phyloP scores from a whole-genome alignment of 1,140 invertebrate genomes.

The Macrocentrus cingulum region DNA sequence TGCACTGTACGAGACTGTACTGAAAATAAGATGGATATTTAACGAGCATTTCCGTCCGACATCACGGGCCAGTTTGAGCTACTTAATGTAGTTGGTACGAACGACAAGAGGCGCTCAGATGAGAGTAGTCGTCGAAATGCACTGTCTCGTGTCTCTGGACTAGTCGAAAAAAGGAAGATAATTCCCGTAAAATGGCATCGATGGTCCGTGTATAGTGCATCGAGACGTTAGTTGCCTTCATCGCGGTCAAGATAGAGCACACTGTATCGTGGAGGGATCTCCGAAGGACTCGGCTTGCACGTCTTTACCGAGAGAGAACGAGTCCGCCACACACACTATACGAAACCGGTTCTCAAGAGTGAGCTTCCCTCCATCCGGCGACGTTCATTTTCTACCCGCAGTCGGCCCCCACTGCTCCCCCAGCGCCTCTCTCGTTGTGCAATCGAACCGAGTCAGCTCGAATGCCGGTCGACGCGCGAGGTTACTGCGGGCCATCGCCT shows the following conservation, averaged over 20 bases:
- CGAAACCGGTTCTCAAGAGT: conserved; percentile 25
- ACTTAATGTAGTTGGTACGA: no score
- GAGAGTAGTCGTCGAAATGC: no score
- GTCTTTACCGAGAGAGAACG: conserved; percentile 9
- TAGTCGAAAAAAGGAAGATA: background rate
- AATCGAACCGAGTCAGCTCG: conserved; percentile 28
- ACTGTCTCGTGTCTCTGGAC: no score
- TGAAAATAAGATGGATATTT: no score
- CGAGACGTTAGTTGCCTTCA: background rate
- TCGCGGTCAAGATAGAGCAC: background rate
- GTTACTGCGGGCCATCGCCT: conserved; percentile 27
- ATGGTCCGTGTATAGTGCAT: background rate
- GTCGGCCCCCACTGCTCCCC: background rate
- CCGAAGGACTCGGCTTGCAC: conserved; percentile 1
- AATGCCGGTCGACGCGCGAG: conserved; percentile 22
- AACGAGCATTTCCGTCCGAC: no score
- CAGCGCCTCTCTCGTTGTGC: conserved; percentile 15
- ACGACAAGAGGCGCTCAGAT: no score
- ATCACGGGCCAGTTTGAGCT: no score
- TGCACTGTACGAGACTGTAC: no score
- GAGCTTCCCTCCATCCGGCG: background rate
- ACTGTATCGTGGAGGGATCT: conserved; percentile 10
- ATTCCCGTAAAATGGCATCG: background rate
- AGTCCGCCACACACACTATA: conserved; percentile 13
- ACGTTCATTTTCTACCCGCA: conserved; percentile 5